These are phyloP conservation scores for Eledone cirrhosa DNA, from an alignment of 2,888 invertebrate species.

Conservation along the genomic window DNA sequence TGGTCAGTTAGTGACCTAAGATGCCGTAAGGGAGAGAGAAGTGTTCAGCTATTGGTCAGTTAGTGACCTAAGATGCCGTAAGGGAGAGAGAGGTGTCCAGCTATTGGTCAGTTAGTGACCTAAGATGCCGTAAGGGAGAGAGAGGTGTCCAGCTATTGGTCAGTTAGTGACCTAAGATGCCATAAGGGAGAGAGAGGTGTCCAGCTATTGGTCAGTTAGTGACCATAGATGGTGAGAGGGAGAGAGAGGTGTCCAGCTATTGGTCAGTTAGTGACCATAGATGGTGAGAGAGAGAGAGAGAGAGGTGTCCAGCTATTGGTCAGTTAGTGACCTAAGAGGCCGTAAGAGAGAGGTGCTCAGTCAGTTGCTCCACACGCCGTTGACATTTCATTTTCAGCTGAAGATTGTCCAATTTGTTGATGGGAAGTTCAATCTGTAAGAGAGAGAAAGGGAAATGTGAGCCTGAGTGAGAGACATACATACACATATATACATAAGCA, in stretches of 20 bases:
- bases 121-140: no score
- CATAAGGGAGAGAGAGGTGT: no score
- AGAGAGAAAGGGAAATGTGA: constrained; percentile 16
- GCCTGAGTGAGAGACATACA: background rate
- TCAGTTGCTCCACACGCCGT: constrained; percentile 1
- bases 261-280: background rate
- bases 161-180: no score
- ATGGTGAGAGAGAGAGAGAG: background rate
- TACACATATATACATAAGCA: background rate
- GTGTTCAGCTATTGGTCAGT: no score
- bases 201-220: background rate
- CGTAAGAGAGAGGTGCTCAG: background rate
- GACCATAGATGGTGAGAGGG: background rate
- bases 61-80: no score
- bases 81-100: no score
- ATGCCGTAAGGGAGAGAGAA: no score
- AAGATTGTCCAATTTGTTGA: constrained; percentile 44
- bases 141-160: no score
- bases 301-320: no score
- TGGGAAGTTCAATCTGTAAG: constrained; percentile 51
- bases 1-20: no score
- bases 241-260: background rate
- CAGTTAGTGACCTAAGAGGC: background rate
- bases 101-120: no score
- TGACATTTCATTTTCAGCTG: constrained; percentile 48